These are phyloP conservation scores for Paragorgia papillata DNA, from an alignment of 92 coral and sea anemone genomes.

Conservation along the genomic window DNA sequence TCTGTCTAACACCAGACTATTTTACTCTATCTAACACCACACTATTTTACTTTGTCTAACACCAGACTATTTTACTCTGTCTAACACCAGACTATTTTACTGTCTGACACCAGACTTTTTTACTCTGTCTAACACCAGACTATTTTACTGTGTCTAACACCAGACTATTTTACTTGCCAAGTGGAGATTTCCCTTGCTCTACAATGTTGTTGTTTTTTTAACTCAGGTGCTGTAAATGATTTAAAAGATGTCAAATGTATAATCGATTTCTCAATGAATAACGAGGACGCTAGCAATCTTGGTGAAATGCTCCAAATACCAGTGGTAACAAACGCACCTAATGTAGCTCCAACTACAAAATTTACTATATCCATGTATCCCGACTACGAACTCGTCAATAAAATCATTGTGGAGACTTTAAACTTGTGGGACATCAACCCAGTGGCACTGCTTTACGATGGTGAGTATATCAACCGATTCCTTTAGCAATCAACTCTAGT, in stretches of 20 bases:
- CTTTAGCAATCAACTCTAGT: too few species aligned
- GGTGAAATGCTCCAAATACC: constrained; percentile 30
- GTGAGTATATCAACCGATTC: constrained; percentile 1
- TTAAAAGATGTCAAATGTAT: constrained; percentile 11
- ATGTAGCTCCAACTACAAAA: constrained; percentile 13
- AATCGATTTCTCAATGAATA: constrained; percentile 17
- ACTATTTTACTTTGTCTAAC: too few species aligned
- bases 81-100: too few species aligned
- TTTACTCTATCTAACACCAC: too few species aligned
- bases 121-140: too few species aligned
- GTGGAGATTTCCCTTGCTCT: neutral
- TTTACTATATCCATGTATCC: constrained; percentile 36
- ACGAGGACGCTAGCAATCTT: constrained; percentile 11
- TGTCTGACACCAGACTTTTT: too few species aligned
- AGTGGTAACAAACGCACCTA: constrained; percentile 31
- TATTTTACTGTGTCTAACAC: too few species aligned
- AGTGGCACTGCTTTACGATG: constrained; percentile 37
- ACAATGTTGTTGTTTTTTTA: neutral
- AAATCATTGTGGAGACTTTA: neutral
- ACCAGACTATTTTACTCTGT: too few species aligned
- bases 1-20: too few species aligned
- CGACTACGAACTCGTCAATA: constrained; percentile 14
- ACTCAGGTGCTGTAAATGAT: neutral
- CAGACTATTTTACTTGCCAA: neutral
- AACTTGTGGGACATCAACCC: constrained; percentile 11